These are phyloP conservation scores for Mythimna loreyi DNA, from an alignment of 2,888 invertebrate species.

Conservation along the genomic window DNA sequence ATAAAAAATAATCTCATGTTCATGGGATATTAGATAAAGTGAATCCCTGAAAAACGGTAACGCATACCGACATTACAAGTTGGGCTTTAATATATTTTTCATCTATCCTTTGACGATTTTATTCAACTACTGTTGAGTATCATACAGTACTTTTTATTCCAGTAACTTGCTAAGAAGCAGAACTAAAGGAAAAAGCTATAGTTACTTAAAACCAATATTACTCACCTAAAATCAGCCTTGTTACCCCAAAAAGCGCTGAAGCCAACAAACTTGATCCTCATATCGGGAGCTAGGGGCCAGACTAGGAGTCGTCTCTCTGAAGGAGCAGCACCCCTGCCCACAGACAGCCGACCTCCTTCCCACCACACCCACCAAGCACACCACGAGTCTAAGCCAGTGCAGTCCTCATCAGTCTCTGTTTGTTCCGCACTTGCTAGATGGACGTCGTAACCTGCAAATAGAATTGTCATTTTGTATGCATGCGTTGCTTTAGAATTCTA, in stretches of 20 bases:
- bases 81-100: too few relatives aligned
- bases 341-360: conserved; percentile 91
- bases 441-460: conserved; percentile 91
- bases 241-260: conserved; percentile 92
- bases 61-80: too few relatives aligned
- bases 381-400: conserved; percentile 86
- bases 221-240: conserved; percentile 92
- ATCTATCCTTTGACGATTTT: too few relatives aligned
- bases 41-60: too few relatives aligned
- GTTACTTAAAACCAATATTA: not conserved
- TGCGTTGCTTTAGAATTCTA: not conserved
- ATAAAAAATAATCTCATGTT: too few relatives aligned
- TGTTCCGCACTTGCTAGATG: conserved; percentile 91
- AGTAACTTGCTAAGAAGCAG: not conserved
- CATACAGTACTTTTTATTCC: not conserved
- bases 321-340: conserved; percentile 91
- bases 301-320: conserved; percentile 90
- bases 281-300: conserved; percentile 91
- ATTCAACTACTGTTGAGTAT: not conserved
- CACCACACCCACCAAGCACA: conserved; percentile 93
- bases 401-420: conserved; percentile 90
- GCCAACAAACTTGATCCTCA: conserved; percentile 91
- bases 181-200: not conserved
- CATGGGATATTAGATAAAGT: not conserved
- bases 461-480: not conserved